A percentile compares a stretch with the other conserved stretches of the same genome.
Evolutionary conservation across 1,140 invertebrate species (phyloP).

Genomic region (Elysia chlorotica): DNA sequence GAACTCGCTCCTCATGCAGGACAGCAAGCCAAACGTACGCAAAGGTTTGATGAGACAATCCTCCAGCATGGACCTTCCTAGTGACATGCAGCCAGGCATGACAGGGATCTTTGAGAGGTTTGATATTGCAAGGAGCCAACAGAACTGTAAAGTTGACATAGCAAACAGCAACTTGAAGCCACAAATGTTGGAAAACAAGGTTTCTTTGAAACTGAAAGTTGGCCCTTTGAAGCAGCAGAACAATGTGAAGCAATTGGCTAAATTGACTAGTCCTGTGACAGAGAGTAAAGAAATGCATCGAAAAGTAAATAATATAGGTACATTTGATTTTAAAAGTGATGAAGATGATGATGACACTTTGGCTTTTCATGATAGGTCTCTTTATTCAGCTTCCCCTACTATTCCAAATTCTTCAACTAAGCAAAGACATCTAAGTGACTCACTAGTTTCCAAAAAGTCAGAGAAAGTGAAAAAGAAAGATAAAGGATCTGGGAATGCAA

Average conservation of each 20-base stretch:
- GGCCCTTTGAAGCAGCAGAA: slow-evolving; percentile 20
- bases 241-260: slow-evolving; percentile 9
- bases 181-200: slow-evolving; percentile 1
- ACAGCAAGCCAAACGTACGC: slow-evolving; percentile 9
- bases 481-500: slow-evolving; percentile 41
- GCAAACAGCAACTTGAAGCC: neutral
- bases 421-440: slow-evolving; percentile 28
- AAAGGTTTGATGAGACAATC: slow-evolving; percentile 6
- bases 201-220: slow-evolving; percentile 18
- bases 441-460: slow-evolving; percentile 30
- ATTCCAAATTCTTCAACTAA: slow-evolving; percentile 43
- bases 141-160: slow-evolving; percentile 14
- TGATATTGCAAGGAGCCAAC: slow-evolving; percentile 13
- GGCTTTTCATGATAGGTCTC: slow-evolving; percentile 23
- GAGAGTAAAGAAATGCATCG: neutral
- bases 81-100: slow-evolving; percentile 3
- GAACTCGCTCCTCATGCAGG: neutral
- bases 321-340: slow-evolving; percentile 53
- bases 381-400: slow-evolving; percentile 45
- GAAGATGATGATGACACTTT: slow-evolving; percentile 40
- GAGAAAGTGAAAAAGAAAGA: slow-evolving; percentile 48
- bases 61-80: slow-evolving; percentile 12
- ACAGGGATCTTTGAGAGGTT: slow-evolving; percentile 30
- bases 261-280: slow-evolving; percentile 5
- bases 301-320: slow-evolving; percentile 29